Conservation (phyloP, 1,140 invertebrate species). For the Sipha flava region DNA sequence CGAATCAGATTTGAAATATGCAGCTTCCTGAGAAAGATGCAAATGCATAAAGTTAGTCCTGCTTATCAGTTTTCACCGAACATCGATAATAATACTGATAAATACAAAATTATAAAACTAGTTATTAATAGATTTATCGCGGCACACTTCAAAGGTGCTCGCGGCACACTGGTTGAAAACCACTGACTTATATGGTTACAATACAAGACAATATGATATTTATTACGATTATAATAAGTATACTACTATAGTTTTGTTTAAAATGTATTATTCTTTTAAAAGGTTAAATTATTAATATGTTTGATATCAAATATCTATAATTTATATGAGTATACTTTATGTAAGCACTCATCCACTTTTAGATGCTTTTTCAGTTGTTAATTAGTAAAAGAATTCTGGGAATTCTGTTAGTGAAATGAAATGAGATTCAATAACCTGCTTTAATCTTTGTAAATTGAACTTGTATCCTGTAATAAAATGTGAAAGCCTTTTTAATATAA, state of each 20-base stretch:
- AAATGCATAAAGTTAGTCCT: not conserved
- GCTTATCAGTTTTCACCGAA: no score
- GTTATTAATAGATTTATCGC: no score
- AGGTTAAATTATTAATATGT: not conserved
- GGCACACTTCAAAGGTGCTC: no score
- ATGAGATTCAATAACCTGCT: conserved; percentile 10
- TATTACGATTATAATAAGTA: no score
- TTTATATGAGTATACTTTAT: not conserved
- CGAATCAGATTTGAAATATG: not conserved
- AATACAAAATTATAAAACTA: no score
- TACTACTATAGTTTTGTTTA: no score
- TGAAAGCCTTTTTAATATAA: not conserved
- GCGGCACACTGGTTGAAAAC: no score
- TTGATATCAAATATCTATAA: not conserved
- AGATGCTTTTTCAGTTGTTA: not conserved
- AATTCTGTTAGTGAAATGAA: not conserved
- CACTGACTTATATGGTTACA: no score
- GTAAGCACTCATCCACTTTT: not conserved
- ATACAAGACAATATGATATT: no score
- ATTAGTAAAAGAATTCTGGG: not conserved
- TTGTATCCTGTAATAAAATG: conserved; percentile 9
- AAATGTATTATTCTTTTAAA: no score
- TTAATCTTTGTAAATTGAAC: conserved; percentile 12
- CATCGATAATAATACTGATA: no score
- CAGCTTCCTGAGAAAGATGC: not conserved